Base-by-base conservation (phyloP, 2,113 vertebrate species). In the Brachyhypopomus occidentalis region DNA sequence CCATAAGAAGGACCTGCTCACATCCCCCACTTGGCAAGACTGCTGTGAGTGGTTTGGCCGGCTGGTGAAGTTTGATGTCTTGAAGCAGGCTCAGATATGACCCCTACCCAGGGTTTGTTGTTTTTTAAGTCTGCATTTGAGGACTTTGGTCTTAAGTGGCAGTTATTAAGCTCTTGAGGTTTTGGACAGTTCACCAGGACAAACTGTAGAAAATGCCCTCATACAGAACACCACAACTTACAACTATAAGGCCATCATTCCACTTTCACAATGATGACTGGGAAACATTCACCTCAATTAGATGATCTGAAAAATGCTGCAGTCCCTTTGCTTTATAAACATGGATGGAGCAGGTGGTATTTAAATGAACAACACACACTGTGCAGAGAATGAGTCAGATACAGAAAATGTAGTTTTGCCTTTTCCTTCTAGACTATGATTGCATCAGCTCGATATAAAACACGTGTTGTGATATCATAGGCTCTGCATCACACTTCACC, bases 181-280 rank as follows among this genome's bases (percentile, higher is more conserved):
- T 82, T 85, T 58, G 55, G 81, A 63, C 23, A 25, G 67, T 27
- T 7, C 72, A 64, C 52, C 70, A 52, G 78, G 63, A 78, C 36
- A 69, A 55, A 78, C 75, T 76, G 64, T 22, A 79, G 82, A 86
- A 84, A 84, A 82, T 81, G 75, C 75, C 75, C 72, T 78, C 7
- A 27, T 55, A 70, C 55, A 73, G 73, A 78, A 70, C 52, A 64
- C 48, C 62, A 70, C 23, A 34, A 22, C 48, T 60, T 55, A 30
- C 58, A 30, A 30, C 17, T 60, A 67, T 59, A 80, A 52, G 75
- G 74, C 70, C 38, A 64, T 20, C 22, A 75, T 67, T 67, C 58
- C 30, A 60, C 14, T 71, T 75, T 19, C 16, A 72, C 76, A 77
- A 27, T 60, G 77, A 22, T 27, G 38, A 84, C 30, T 56, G 56